These are phyloP conservation scores for Parotia lawesii DNA, from an alignment of 2,113 vertebrate genomes.

Conservation along the genomic window DNA sequence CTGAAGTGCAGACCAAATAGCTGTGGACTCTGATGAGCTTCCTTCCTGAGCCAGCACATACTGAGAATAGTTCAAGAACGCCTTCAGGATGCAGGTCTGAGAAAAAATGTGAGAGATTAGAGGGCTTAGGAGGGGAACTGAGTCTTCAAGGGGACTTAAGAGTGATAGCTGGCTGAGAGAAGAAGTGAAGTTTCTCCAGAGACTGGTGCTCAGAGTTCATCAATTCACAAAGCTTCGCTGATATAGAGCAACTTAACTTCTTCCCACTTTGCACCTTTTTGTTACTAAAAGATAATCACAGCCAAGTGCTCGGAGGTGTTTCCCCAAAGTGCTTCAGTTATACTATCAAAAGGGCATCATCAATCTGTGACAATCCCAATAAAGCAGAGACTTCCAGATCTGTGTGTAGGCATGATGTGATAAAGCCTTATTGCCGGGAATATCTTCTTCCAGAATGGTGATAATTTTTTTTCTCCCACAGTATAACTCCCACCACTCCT, in stretches of 20 bases:
- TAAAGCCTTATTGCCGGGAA: background rate
- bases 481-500: slow-evolving; percentile 5
- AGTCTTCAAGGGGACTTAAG: background rate
- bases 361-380: background rate
- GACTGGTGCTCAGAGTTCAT: background rate
- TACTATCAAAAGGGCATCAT: background rate
- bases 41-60: background rate
- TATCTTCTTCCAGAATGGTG: background rate
- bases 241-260: background rate
- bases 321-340: background rate
- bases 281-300: background rate
- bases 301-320: background rate
- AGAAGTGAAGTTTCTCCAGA: background rate
- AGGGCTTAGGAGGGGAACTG: background rate
- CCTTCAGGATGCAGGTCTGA: background rate
- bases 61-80: background rate
- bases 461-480: background rate
- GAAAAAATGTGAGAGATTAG: background rate
- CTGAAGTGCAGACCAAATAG: background rate
- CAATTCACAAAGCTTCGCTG: rapidly evolving
- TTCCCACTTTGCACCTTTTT: background rate
- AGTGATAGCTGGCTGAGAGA: background rate
- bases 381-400: background rate
- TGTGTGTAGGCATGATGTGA: background rate
- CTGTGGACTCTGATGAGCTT: background rate